Percentiles rank a stretch among this genome's conserved stretches.
These are phyloP conservation scores for Cartodere bifasciata DNA, from an alignment of 2,888 invertebrate species.

Conservation along the genomic window DNA sequence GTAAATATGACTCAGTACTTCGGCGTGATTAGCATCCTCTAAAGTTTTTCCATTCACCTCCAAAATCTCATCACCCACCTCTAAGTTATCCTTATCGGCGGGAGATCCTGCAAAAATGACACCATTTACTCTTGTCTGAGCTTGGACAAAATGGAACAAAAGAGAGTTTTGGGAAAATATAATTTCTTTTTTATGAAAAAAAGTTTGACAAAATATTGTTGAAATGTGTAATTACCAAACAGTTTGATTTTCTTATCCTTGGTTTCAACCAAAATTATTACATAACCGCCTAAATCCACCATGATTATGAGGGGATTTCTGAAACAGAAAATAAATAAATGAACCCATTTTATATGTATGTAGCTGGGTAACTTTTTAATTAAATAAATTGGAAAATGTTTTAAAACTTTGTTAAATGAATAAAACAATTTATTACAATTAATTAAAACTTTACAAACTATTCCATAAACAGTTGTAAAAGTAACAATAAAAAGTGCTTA, in stretches of 20 bases:
- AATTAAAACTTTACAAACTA: too few relatives aligned
- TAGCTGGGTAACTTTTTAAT: too few relatives aligned
- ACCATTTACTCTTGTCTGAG: neutral
- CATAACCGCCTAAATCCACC: conserved; percentile 90
- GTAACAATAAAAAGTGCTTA: too few relatives aligned
- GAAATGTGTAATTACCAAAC: conserved; percentile 60
- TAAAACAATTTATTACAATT: too few relatives aligned
- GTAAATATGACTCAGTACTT: conserved; percentile 89
- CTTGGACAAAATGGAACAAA: too few relatives aligned
- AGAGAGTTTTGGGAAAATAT: too few relatives aligned
- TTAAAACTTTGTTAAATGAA: too few relatives aligned
- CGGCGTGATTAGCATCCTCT: conserved; percentile 82
- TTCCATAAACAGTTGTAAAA: too few relatives aligned
- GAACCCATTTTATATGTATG: conserved; percentile 13
- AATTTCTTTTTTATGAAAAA: too few relatives aligned
- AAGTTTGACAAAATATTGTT: too few relatives aligned
- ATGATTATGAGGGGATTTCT: conserved; percentile 34
- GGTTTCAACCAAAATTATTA: conserved; percentile 87
- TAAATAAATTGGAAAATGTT: too few relatives aligned
- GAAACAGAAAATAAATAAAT: conserved; percentile 15
- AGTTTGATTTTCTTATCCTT: conserved; percentile 89
- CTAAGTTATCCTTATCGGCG: conserved; percentile 85
- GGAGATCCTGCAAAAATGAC: conserved; percentile 63
- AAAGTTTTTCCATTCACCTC: conserved; percentile 91
- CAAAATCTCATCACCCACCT: conserved; percentile 94